Percentiles rank a stretch among this genome's conserved stretches.
Conservation (phyloP, 2,113 vertebrate species). For the Cnemophilus loriae region DNA sequence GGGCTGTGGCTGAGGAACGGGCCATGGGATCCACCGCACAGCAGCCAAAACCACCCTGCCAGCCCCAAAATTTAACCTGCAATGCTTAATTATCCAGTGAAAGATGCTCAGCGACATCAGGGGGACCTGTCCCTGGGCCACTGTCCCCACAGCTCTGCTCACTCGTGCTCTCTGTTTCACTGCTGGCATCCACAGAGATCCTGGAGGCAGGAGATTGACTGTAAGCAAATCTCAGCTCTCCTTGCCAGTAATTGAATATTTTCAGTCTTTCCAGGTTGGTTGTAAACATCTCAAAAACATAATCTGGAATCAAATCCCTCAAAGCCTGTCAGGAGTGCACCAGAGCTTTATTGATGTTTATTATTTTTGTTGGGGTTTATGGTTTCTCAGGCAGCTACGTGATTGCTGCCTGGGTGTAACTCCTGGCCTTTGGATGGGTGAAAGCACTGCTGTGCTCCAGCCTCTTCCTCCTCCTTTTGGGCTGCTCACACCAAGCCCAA, state of each 20-base stretch:
- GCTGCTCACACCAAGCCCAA: not conserved
- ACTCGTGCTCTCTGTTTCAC: fast-evolving
- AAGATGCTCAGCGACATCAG: not conserved
- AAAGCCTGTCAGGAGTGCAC: not conserved
- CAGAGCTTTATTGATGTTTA: not conserved
- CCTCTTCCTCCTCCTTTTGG: not conserved
- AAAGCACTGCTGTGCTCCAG: fast-evolving
- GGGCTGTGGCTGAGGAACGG: not conserved
- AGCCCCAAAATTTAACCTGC: not conserved
- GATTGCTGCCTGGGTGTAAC: not conserved
- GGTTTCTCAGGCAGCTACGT: not conserved
- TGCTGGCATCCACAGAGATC: not conserved
- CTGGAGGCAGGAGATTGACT: not conserved
- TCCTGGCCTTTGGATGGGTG: not conserved
- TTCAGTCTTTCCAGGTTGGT: not conserved
- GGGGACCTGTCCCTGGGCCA: not conserved
- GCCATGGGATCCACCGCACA: not conserved
- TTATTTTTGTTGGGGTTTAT: not conserved
- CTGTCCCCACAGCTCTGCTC: fast-evolving
- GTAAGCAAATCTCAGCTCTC: not conserved
- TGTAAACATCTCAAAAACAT: not conserved
- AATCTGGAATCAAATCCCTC: not conserved
- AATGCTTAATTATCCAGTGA: not conserved
- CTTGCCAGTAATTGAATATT: not conserved
- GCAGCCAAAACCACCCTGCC: not conserved